These are phyloP conservation scores for Tricholaema leucomelas DNA, from an alignment of 2,113 vertebrate genomes.

Conservation along the genomic window DNA sequence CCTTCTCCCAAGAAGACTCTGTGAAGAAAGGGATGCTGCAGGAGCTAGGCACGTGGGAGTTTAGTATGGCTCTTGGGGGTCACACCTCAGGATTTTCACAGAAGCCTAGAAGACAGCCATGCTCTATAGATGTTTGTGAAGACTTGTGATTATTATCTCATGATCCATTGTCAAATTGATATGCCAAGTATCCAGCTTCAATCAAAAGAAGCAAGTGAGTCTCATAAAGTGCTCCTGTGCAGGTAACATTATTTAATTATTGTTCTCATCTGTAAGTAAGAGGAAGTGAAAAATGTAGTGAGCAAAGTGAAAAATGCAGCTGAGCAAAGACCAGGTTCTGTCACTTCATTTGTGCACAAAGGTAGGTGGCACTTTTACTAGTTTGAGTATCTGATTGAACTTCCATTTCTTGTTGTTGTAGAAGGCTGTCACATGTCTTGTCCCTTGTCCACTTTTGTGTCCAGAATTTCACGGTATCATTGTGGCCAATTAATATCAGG, in stretches of 20 bases:
- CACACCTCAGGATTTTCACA: background rate
- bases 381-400: slow-evolving; percentile 52
- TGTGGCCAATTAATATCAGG: background rate
- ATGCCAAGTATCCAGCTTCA: background rate
- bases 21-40: background rate
- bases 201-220: background rate
- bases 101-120: background rate
- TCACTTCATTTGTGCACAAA: slow-evolving; percentile 39
- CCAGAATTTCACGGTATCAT: background rate
- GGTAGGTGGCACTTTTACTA: slow-evolving; percentile 30
- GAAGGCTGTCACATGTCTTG: slow-evolving; percentile 9
- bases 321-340: slow-evolving; percentile 1
- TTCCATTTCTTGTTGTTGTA: slow-evolving; percentile 63
- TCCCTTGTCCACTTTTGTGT: background rate
- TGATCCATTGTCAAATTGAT: background rate
- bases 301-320: background rate
- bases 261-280: slow-evolving; percentile 42
- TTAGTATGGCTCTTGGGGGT: accelerated
- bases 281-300: slow-evolving; percentile 5
- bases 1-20: background rate
- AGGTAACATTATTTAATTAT: slow-evolving; percentile 56
- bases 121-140: background rate
- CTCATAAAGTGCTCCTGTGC: slow-evolving; percentile 17
- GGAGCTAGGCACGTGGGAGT: background rate
- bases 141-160: background rate